Evolutionary conservation across 2,888 invertebrate genomes (phyloP).

Genomic region (Orthosia gracilis): DNA sequence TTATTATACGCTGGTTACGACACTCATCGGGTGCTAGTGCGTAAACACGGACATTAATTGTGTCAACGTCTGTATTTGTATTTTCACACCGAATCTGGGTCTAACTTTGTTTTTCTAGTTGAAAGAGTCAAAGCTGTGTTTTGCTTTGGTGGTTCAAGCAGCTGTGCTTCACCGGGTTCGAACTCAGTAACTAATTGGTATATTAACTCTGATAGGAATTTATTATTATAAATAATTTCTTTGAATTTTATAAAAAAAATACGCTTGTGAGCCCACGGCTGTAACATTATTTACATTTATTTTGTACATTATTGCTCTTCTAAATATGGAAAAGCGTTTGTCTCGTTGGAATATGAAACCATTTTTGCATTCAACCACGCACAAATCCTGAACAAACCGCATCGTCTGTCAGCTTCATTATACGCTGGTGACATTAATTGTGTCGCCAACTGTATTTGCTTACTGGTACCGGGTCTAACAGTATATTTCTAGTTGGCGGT

Average conservation of each 20-base stretch:
- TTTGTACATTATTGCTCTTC: too few relatives aligned
- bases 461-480: background rate
- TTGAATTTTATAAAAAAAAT: too few relatives aligned
- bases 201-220: too few relatives aligned
- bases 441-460: background rate
- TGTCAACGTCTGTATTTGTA: conserved; percentile 4
- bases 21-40: conserved; percentile 27
- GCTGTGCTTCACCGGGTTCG: too few relatives aligned
- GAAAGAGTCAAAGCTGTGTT: background rate
- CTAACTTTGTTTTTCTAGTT: background rate
- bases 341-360: background rate
- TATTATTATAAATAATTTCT: too few relatives aligned
- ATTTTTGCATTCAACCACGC: conserved; percentile 20
- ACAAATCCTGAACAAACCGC: conserved; percentile 37
- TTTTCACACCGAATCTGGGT: background rate
- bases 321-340: too few relatives aligned
- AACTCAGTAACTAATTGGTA: too few relatives aligned
- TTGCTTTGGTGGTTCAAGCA: too few relatives aligned
- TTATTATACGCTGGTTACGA: conserved; percentile 30
- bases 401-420: conserved; percentile 45
- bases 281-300: too few relatives aligned
- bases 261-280: too few relatives aligned
- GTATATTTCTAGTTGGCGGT: background rate
- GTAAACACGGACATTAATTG: conserved; percentile 35
- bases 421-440: conserved; percentile 29